Percentiles rank a stretch among this genome's conserved stretches.
phyloP scores from a whole-genome alignment of 2,113 vertebrate species.

The Oenanthe melanoleuca region DNA sequence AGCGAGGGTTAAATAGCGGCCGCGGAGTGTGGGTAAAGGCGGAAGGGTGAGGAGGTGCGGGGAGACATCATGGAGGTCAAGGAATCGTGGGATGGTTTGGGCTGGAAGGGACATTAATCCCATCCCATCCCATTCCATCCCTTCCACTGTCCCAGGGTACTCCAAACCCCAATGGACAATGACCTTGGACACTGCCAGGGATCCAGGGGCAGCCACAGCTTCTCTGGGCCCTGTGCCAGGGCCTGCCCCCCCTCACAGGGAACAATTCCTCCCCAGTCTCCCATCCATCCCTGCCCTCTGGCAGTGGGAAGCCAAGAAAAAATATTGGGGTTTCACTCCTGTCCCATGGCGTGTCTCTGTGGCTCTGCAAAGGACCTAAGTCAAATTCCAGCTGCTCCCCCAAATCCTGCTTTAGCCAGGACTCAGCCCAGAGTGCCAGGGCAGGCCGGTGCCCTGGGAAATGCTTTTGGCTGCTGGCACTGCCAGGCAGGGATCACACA shows the following conservation, averaged over 20 bases:
- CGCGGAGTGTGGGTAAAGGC: background rate
- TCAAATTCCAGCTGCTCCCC: background rate
- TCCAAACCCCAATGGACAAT: background rate
- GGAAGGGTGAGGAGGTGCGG: background rate
- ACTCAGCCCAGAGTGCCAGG: background rate
- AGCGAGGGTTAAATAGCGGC: background rate
- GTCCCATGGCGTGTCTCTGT: background rate
- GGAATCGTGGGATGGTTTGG: background rate
- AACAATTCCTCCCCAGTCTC: background rate
- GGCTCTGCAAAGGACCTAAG: background rate
- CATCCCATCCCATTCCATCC: no score
- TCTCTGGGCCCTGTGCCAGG: background rate
- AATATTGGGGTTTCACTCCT: background rate
- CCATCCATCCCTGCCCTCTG: background rate
- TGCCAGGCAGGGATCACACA: background rate
- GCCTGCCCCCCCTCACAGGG: accelerated
- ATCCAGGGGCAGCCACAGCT: background rate
- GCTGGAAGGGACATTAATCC: background rate
- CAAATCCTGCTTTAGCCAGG: background rate
- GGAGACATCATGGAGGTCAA: no score
- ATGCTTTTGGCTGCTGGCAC: background rate
- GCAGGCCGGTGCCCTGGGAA: background rate
- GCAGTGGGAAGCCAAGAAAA: background rate
- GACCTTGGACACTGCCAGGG: background rate
- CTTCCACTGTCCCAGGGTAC: accelerated